Evolutionary conservation across 2,888 invertebrate genomes (phyloP).

Genomic region (Drosophila demipolita): DNA sequence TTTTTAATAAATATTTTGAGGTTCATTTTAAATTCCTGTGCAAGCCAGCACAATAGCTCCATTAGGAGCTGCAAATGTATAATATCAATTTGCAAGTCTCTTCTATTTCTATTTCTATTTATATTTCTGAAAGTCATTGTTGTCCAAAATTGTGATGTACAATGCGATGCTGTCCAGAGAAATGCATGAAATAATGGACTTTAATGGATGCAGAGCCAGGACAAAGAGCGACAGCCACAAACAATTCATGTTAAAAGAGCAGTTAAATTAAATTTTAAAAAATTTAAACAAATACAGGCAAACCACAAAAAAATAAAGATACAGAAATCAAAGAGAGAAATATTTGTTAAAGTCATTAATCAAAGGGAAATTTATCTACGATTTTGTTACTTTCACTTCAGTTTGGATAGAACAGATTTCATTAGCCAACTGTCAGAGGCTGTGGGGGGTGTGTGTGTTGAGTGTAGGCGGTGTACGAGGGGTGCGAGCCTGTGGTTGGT

Average conservation of each 20-base stretch:
- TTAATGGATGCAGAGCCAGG: slow-evolving; percentile 57
- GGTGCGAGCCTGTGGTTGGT: slow-evolving; percentile 64
- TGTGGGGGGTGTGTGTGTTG: slow-evolving; percentile 27
- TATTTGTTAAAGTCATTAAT: slow-evolving; percentile 58
- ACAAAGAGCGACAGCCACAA: slow-evolving; percentile 22
- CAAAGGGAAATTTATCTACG: slow-evolving; percentile 34
- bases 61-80: slow-evolving; percentile 48
- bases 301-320: background rate
- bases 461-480: slow-evolving; percentile 41
- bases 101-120: slow-evolving; percentile 13
- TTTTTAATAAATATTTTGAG: background rate
- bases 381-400: slow-evolving; percentile 58
- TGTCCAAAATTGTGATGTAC: slow-evolving; percentile 41
- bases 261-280: slow-evolving; percentile 23
- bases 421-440: slow-evolving; percentile 65
- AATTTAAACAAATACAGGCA: slow-evolving; percentile 40
- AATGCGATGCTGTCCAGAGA: slow-evolving; percentile 33
- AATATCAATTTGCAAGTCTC: slow-evolving; percentile 11
- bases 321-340: background rate
- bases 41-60: slow-evolving; percentile 58
- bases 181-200: slow-evolving; percentile 43
- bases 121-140: slow-evolving; percentile 52
- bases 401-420: slow-evolving; percentile 50
- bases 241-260: slow-evolving; percentile 16
- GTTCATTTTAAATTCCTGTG: background rate